phyloP scores from a whole-genome alignment of 2,888 invertebrate species.

The Lacanobia wlatinum region DNA sequence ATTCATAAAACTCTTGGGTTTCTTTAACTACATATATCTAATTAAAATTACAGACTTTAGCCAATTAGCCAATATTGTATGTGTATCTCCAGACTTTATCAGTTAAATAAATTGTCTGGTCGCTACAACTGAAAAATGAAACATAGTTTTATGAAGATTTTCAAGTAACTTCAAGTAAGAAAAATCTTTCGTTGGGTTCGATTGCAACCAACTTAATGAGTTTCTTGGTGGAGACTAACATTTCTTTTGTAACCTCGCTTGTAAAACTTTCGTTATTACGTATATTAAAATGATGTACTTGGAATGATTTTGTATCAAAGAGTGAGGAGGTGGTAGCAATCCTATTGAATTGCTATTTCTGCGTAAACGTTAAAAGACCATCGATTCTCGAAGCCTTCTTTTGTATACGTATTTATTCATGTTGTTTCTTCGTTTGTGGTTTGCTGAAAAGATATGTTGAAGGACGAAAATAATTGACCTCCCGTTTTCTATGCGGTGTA shows the following conservation, averaged over 20 bases:
- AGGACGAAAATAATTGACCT: background rate
- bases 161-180: background rate
- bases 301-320: background rate
- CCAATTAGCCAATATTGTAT: background rate
- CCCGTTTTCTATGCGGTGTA: too few species aligned
- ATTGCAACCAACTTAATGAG: background rate
- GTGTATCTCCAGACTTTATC: background rate
- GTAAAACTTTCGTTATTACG: background rate
- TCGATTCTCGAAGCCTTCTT: background rate
- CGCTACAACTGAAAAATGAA: background rate
- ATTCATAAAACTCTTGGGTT: too few species aligned
- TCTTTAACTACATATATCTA: background rate
- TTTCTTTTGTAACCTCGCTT: constrained; percentile 5
- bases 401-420: background rate
- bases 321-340: background rate
- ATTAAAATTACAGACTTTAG: background rate
- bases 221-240: background rate
- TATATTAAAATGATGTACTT: background rate
- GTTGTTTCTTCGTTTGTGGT: background rate
- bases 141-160: background rate
- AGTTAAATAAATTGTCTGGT: background rate
- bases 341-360: background rate
- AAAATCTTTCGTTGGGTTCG: background rate
- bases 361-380: background rate
- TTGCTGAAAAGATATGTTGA: background rate